Conservation (phyloP, 92 coral and sea anemone species). For the Parazoanthus darwini region DNA sequence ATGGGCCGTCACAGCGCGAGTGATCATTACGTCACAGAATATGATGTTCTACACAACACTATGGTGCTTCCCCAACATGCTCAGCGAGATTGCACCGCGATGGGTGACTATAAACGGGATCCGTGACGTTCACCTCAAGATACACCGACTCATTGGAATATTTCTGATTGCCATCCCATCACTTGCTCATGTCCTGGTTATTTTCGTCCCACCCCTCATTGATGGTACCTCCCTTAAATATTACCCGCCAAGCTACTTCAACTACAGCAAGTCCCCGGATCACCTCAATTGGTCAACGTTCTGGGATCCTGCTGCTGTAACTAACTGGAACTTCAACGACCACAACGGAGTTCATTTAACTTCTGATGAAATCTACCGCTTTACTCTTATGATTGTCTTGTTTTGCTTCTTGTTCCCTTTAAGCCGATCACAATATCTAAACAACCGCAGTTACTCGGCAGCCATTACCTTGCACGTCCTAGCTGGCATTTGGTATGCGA, state of each 20-base stretch:
- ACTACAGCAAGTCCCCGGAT: slow-evolving; percentile 50
- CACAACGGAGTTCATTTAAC: slow-evolving; percentile 61
- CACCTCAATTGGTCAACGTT: slow-evolving; percentile 61
- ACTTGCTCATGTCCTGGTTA: slow-evolving; percentile 60
- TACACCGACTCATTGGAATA: slow-evolving; percentile 56
- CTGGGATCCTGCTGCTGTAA: slow-evolving; percentile 70
- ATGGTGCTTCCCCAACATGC: slow-evolving; percentile 62
- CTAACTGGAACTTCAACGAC: slow-evolving; percentile 61
- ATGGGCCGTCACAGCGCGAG: slow-evolving; percentile 68
- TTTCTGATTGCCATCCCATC: slow-evolving; percentile 66
- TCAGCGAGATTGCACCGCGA: slow-evolving; percentile 53
- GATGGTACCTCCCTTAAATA: slow-evolving; percentile 59
- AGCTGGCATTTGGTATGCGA: slow-evolving; percentile 59
- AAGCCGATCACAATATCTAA: slow-evolving; percentile 56
- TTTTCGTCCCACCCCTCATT: slow-evolving; percentile 60
- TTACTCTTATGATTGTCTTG: slow-evolving; percentile 49
- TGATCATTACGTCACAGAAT: slow-evolving; percentile 60
- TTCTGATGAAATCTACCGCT: slow-evolving; percentile 58
- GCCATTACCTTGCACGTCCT: slow-evolving; percentile 54
- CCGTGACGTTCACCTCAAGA: slow-evolving; percentile 55
- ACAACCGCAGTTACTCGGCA: slow-evolving; percentile 54
- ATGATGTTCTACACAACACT: slow-evolving; percentile 63
- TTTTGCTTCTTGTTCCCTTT: slow-evolving; percentile 59
- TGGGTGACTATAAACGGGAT: slow-evolving; percentile 54
- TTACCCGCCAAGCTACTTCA: slow-evolving; percentile 57